Evolutionary conservation across 2,113 vertebrate genomes (phyloP).

Genomic region (Cinclus mexicanus): DNA sequence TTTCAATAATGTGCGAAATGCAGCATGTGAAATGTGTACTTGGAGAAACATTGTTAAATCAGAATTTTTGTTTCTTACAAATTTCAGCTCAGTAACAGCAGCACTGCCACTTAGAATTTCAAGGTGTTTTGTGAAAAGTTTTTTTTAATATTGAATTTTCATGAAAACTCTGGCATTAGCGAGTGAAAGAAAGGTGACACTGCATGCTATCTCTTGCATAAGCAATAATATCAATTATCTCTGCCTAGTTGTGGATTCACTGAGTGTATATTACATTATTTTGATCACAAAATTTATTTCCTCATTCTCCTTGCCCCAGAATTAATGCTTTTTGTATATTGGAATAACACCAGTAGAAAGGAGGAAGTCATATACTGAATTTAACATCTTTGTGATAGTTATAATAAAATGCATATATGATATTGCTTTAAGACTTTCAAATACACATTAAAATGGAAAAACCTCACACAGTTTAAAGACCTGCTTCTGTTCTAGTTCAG

Average conservation of each 20-base stretch:
- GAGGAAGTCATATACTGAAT: neutral
- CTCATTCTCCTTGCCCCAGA: neutral
- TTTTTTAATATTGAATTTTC: constrained; percentile 11
- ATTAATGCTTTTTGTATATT: neutral
- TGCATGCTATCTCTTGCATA: neutral
- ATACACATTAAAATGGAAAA: neutral
- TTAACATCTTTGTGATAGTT: neutral
- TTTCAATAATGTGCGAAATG: neutral
- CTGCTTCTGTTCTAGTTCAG: neutral
- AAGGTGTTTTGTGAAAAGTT: neutral
- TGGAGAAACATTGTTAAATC: neutral
- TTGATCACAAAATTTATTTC: neutral
- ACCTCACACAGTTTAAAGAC: neutral
- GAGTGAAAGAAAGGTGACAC: constrained; percentile 12
- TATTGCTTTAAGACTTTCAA: neutral
- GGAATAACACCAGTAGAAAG: neutral
- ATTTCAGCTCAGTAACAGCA: neutral
- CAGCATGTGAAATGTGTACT: neutral
- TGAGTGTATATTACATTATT: neutral
- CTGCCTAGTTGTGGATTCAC: neutral
- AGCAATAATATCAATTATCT: neutral
- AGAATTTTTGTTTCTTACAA: constrained; percentile 8
- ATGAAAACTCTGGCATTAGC: neutral
- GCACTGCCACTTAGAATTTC: neutral
- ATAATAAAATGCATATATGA: neutral